Base-by-base conservation (phyloP, 2,888 invertebrate species). In the Cheilosia grossa region DNA sequence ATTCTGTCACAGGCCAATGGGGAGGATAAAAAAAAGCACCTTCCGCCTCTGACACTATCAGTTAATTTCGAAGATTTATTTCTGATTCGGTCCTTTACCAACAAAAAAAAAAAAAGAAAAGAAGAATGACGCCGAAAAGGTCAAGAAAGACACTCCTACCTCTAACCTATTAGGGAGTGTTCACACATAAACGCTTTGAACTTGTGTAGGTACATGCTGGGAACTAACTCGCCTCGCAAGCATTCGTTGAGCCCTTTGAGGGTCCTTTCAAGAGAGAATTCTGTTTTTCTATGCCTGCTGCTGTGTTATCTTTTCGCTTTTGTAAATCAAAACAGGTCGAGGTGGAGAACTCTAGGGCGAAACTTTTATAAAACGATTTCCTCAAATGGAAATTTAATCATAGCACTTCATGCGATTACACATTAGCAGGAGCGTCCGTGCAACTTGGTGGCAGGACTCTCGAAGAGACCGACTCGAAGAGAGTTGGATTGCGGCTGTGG, bases 341-440 rank as follows among this genome's bases (percentile, higher is more conserved):
- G 56, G 30, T 33, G 37, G 37, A 37, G 33, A 78, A 69, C 58
- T 79, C 73, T 66, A 30, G 30, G 7, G 30, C 37, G 47, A 77
- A 61, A 70, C 64, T 82, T 81, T 70, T 77, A 69, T 70, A 82
- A 82, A 82, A 70, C 82, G 75, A 82, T 82, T 82, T 82, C 58
- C 82, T 82, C 64, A 64, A 72, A 82, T 82, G 75, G 75, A 82
- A 82, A 82, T 82, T 75, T 77, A 82, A 82, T 82, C 82, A 77
- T 77, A 37, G 37, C 37, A 82, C 70, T 82, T 77, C 54, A 82
- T 82, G 75, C 82, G 75, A 77, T 77, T 77, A 77, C 82, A 82
- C 64, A 75, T 70, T 69, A 54, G 67, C 19, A 27, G 33, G 3
- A n/a, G 49, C 9, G 24, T 4, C 42, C 42, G 70, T 70, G 70